phyloP scores from a whole-genome alignment of 2,888 invertebrate genomes.

The Rhopalosiphum nymphaeae region DNA sequence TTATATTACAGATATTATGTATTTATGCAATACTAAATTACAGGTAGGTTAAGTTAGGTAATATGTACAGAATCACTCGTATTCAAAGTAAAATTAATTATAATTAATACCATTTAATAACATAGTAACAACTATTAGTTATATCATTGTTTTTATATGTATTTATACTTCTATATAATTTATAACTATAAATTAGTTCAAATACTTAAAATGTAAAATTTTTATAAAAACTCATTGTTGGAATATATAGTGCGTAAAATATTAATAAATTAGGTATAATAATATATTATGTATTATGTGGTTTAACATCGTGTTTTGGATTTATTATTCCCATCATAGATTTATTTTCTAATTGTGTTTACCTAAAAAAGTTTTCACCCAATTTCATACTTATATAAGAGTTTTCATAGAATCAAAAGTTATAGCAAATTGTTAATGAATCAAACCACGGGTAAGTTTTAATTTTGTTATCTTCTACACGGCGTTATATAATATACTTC shows the following conservation, averaged over 20 bases:
- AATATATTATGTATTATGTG: too few relatives aligned
- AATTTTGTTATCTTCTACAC: neutral
- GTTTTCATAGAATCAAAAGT: neutral
- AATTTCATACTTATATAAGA: neutral
- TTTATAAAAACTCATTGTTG: too few relatives aligned
- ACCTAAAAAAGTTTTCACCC: neutral
- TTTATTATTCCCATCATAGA: neutral
- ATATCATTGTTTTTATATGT: neutral
- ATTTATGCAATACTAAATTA: neutral
- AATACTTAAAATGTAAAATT: neutral
- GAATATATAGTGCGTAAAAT: too few relatives aligned
- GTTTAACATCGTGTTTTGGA: neutral
- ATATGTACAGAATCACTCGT: neutral
- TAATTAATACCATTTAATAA: neutral
- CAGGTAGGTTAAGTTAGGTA: neutral
- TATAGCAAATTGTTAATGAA: neutral
- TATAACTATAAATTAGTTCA: neutral
- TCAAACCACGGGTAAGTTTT: slow-evolving; percentile 4
- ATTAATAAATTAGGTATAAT: neutral
- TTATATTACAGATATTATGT: neutral
- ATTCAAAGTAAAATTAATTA: neutral
- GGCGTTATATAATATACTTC: neutral
- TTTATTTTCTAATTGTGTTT: neutral
- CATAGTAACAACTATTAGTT: neutral
- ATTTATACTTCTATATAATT: too few relatives aligned